Evolutionary conservation across 2,888 invertebrate genomes (phyloP), one percentile per base, ranked within the genome.

Genomic region (Spilosoma lubricipeda): DNA sequence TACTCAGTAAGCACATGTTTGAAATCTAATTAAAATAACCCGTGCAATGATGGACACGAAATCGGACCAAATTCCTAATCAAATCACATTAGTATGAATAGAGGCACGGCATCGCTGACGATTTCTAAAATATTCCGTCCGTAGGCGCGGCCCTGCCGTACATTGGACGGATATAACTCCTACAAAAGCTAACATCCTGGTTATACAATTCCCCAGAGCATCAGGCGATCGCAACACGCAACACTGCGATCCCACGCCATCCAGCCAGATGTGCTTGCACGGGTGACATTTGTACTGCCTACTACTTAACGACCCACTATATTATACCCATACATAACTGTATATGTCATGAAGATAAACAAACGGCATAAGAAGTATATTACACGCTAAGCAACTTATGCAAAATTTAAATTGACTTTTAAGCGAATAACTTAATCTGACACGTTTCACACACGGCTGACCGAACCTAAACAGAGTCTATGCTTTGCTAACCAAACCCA

Each of bases 71-170:
- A 70, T 45, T 20, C 52, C n/a, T 56, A 67, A 64, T 59, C 45
- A 64, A 64, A 20, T 42, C 63, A 18, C 59, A 72, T 45, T 30
- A 42, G 33, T 71, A 63, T 48, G 59, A 70, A 52, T 71, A 63
- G 33, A 56, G 52, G 74, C 48, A 63, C 42, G 2, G 59, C 59
- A 36, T 70, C 71, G 39, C n/a, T 63, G 59, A 76, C 70, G 70
- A 73, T 76, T 81, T 81, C 74, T 81, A 81, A 81, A 81, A 72
- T 64, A 75, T 73, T 73, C 73, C 70, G 42, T 45, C 39, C 52
- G 45, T 30, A 20, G 67, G n/a, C 5, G 59, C 72, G 63, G 56
- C 36, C 33, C 63, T 8, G 23, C 27, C n/a, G n/a, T 48, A 66
- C 39, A 39, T 11, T 52, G 66, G 48, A 45, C 71, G 71, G 71